phyloP scores from a whole-genome alignment of 2,113 vertebrate species.

The Xiphias gladius region DNA sequence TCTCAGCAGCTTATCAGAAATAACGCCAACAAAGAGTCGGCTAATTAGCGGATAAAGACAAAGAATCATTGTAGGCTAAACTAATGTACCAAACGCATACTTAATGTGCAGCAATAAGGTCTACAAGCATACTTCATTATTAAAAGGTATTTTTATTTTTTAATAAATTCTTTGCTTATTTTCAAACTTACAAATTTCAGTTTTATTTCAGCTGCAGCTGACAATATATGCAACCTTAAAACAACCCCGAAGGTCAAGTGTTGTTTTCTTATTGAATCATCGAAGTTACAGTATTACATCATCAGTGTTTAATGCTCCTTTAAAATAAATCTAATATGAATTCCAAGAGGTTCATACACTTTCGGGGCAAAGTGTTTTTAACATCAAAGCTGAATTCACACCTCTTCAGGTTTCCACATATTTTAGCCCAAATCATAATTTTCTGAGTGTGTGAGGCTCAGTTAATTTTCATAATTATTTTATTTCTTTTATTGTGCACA shows the following conservation, averaged over 20 bases:
- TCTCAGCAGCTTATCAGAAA: constrained; percentile 65
- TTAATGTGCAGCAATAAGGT: constrained; percentile 17
- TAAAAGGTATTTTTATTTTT: neutral
- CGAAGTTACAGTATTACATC: neutral
- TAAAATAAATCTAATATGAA: neutral
- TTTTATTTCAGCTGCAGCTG: neutral
- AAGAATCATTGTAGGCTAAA: constrained; percentile 33
- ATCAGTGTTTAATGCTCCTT: neutral
- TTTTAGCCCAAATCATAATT: neutral
- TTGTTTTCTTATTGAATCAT: neutral
- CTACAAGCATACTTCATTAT: neutral
- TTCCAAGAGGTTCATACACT: neutral
- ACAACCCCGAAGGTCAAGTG: neutral
- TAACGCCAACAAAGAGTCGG: constrained; percentile 42
- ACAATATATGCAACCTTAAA: neutral
- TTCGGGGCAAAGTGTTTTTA: neutral
- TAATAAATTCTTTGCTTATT: neutral
- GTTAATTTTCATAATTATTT: too few species aligned
- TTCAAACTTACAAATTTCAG: neutral
- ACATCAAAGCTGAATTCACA: neutral
- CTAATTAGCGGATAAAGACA: constrained; percentile 60
- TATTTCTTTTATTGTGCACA: neutral
- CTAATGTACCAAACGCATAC: constrained; percentile 15
- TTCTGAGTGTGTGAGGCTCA: neutral
- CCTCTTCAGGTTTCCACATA: neutral